Percentiles rank a stretch among this genome's conserved stretches.
Conservation (phyloP, 2,888 invertebrate species). For the Eulithis testata region DNA sequence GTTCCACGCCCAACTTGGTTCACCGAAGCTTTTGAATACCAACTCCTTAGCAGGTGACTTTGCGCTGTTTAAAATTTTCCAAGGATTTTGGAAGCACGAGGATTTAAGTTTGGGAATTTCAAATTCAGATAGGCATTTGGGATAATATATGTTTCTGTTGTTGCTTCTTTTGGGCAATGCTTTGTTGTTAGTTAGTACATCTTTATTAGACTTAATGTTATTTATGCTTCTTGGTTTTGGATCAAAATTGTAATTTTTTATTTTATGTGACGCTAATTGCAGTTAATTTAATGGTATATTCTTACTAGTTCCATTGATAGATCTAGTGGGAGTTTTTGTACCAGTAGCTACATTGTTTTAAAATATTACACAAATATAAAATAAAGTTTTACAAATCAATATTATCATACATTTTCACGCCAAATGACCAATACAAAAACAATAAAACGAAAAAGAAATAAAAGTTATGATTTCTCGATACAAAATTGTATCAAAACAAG, state of each 20-base stretch:
- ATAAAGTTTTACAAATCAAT: too few relatives aligned
- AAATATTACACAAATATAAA: too few relatives aligned
- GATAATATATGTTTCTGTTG: constrained; percentile 53
- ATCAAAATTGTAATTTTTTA: not conserved
- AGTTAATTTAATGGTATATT: too few relatives aligned
- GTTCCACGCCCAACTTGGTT: constrained; percentile 74
- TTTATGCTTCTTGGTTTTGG: not conserved
- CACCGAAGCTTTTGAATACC: constrained; percentile 70
- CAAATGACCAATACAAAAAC: too few relatives aligned
- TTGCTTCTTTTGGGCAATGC: constrained; percentile 39
- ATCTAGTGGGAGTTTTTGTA: too few relatives aligned
- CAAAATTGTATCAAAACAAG: constrained; percentile 12
- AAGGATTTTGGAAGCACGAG: constrained; percentile 59
- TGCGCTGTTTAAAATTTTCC: constrained; percentile 70
- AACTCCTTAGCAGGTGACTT: constrained; percentile 77
- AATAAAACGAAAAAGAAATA: not conserved
- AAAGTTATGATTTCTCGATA: not conserved
- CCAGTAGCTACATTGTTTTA: too few relatives aligned
- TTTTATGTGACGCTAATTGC: too few relatives aligned
- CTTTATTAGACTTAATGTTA: not conserved
- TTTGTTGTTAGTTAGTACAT: constrained; percentile 6
- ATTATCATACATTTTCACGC: too few relatives aligned
- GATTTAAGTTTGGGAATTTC: constrained; percentile 70
- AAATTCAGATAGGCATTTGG: constrained; percentile 61
- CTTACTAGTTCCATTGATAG: too few relatives aligned